phyloP scores from a whole-genome alignment of 2,888 invertebrate genomes.

The Epinotia ramella region DNA sequence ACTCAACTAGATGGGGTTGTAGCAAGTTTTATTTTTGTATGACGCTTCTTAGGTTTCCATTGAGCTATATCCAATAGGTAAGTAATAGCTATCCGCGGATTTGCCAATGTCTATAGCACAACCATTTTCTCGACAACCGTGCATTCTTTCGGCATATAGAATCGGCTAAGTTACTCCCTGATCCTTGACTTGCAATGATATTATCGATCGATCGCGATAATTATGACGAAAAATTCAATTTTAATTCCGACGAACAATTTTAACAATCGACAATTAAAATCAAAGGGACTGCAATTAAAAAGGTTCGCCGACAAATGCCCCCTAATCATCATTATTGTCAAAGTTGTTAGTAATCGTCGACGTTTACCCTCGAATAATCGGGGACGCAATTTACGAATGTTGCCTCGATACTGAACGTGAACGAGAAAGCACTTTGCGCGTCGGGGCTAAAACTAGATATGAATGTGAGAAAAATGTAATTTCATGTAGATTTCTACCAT shows the following conservation, averaged over 20 bases:
- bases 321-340: slow-evolving; percentile 24
- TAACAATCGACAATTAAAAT: slow-evolving; percentile 18
- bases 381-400: background rate
- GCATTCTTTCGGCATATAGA: background rate
- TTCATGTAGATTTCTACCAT: too few species aligned
- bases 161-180: background rate
- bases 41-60: too few species aligned
- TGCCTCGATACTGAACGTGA: background rate
- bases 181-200: background rate
- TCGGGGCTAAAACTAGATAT: too few species aligned
- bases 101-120: too few species aligned
- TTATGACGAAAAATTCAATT: background rate
- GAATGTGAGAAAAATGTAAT: too few species aligned
- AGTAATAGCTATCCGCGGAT: too few species aligned
- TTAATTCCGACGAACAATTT: slow-evolving; percentile 12
- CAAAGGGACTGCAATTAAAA: slow-evolving; percentile 27
- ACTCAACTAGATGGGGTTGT: too few species aligned
- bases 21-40: too few species aligned
- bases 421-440: too few species aligned
- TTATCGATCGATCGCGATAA: background rate
- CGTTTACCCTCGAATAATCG: background rate
- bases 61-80: too few species aligned
- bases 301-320: slow-evolving; percentile 10
- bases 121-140: background rate
- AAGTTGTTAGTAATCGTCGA: slow-evolving; percentile 28